Evolutionary conservation across 1,140 invertebrate species (phyloP), one percentile per base, ranked within the genome.

Genomic region (Scaptomyza graminum): DNA sequence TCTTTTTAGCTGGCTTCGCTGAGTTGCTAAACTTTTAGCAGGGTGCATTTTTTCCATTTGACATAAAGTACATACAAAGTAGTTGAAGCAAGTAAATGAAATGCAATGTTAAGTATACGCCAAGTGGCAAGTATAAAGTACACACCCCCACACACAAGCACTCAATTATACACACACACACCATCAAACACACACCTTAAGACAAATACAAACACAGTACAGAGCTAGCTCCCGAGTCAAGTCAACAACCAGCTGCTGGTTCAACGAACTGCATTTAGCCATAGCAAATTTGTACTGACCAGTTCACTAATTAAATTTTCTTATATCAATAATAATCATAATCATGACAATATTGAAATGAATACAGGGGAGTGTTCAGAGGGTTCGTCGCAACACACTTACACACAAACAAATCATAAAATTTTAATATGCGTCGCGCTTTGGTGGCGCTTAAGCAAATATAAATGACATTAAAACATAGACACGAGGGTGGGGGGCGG

Each of bases 231-330:
- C n/a, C 28, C 5, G 54, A 46, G 55, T 8, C 22, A 63, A 56
- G 56, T 65, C 64, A 67, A 61, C 64, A 55, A 50, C 64, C 64
- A 55, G 56, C 56, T 50, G 49, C 50, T 55, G 54, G 66, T 63
- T 74, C 57, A 70, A 63, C 37, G 72, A 74, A 74, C 66, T 69
- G 44, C 55, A 47, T 25, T 55, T 55, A 47, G 15, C 18, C 34
- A 52, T 7, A 47, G 59, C 52, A 16, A 56, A 51, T 64, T 18
- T 43, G 9, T 39, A 50, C 41, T 70, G 50, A 70, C 51, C 72
- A 62, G 59, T 59, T 63, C 12, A 52, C 54, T 70, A 74, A 74
- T 74, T 74, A 70, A 70, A 57, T 70, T 54, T 56, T 49, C 63
- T 72, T 37, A 74, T 70, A 68, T 56, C 65, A 73, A 68, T 68